These are phyloP conservation scores for Epistrophella euchroma DNA, from an alignment of 2,888 invertebrate species.

Conservation along the genomic window DNA sequence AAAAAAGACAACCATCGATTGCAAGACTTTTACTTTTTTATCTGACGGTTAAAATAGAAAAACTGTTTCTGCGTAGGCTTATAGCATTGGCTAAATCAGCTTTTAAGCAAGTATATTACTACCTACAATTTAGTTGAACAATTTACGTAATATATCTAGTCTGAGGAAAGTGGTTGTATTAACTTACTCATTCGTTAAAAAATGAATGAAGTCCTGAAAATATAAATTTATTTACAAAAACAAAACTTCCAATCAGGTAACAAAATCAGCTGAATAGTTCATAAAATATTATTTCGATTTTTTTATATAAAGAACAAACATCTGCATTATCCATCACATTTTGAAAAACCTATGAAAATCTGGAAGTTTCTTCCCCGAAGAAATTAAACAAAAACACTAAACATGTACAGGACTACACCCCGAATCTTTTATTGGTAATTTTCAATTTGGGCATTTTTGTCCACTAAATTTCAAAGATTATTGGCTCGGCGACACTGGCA, in stretches of 20 bases:
- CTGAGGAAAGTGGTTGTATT: neutral
- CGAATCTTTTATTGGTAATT: too few species aligned
- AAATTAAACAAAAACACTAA: too few species aligned
- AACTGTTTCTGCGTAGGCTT: neutral
- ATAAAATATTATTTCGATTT: too few species aligned
- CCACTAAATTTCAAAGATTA: too few species aligned
- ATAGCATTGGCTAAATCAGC: neutral
- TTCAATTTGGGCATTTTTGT: too few species aligned
- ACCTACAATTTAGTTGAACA: neutral
- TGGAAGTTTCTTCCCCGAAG: too few species aligned
- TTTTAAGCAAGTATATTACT: neutral
- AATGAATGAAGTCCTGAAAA: too few species aligned
- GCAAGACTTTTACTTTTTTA: neutral
- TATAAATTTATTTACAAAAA: neutral
- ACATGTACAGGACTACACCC: too few species aligned
- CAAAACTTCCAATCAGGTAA: neutral
- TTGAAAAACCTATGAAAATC: too few species aligned
- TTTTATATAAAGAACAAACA: too few species aligned
- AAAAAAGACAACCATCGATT: neutral
- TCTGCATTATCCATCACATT: too few species aligned
- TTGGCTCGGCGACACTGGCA: too few species aligned
- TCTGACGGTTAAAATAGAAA: neutral
- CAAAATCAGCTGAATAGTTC: neutral
- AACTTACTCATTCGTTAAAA: neutral
- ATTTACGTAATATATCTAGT: neutral